Base-by-base conservation (phyloP, 2,888 invertebrate genomes). In the Kuschelorhynchus macadamiae region DNA sequence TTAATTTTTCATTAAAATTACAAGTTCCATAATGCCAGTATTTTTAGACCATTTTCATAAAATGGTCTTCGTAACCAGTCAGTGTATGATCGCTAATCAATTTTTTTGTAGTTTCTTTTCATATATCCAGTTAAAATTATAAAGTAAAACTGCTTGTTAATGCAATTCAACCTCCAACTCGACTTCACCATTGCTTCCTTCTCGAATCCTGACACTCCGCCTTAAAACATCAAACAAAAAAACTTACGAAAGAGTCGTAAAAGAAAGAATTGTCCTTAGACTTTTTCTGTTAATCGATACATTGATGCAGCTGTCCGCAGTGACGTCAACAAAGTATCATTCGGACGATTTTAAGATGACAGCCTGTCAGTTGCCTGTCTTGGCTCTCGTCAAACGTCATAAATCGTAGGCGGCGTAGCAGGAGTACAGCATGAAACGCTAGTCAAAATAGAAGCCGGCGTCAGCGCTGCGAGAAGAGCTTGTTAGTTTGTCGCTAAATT, bases 371-470 rank as follows among this genome's bases (percentile, higher is more conserved):
- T 71, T 71, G 73, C 71, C 74, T 71, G 69, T 71, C 71, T 57
- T 67, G 67, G 67, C 67, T 59, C 72, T 75, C 74, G 71, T 75
- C 76, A 74, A 73, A 70, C 63, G 60, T 66, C 72, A 70, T 65
- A 70, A 72, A 74, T 71, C 66, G 69, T 73, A 68, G 71, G 69
- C 62, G 46, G 17, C 11, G 55, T 64, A 72, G 53, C 74, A 75
- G 76, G 76, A 72, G 62, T 67, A 39, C 75, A 76, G 75, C 56
- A 71, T 25, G 16, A 17, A 52, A 42, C 32, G 67, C 50, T 67
- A 72, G 18, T 65, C n/a, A 20, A 57, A 8, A 57, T 64, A 60
- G 41, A 59, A 59, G 9, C 16, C 8, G n/a, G 21, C 33, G 20
- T 33, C 36, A 36, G 36, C 2, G 36, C 2, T 36, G 36, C 36